Evolutionary conservation across 2,888 invertebrate genomes (phyloP), one percentile per base, ranked within the genome.

Genomic region (Lasioglossum calceatum): DNA sequence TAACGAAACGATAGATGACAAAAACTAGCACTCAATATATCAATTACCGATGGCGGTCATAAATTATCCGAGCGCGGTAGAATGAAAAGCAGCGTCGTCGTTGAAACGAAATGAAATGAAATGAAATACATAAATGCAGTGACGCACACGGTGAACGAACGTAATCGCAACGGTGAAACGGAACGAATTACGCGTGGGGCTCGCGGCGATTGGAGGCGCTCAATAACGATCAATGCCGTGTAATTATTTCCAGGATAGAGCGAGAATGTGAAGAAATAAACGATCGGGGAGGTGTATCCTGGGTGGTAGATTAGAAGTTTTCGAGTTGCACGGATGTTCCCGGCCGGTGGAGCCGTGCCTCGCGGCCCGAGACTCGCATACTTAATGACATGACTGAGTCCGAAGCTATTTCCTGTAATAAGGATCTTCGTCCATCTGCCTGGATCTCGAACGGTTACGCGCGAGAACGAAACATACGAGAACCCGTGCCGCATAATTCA

Each of bases 391-490:
- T 71, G 91, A 88, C 84, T 72, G 76, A 79, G 85, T 81, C 84
- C 84, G 76, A 88, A 88, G 87, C 85, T 85, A 88, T 91, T 91
- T 91, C 91, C 91, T 91, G 88, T 92, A 91, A 92, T 91, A 91
- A 92, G 91, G 84, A 91, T 91, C 91, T 79, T 81, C 88, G 81
- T 87, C 70, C 85, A 71, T 88, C 74, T 81, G 76, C 78, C 54
- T 58, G 89, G 77, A 89, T 73, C 81, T 84, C 67, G 86, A 77
- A 10, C 42, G 61, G 58, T 39, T n/a, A 50, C 76, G 74, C 67
- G 79, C 81, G 76, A 85, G 75, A 61, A 54, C 78, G 74, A 67
- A 64, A 73, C 61, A 58, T 58, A 47, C 77, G 75, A 36, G 64
- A 80, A 76, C 64, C 32, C 76, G 73, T 77, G 71, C 23, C 85